Evolutionary conservation across 2,888 invertebrate genomes (phyloP).

Genomic region (Eupithecia exiguata): DNA sequence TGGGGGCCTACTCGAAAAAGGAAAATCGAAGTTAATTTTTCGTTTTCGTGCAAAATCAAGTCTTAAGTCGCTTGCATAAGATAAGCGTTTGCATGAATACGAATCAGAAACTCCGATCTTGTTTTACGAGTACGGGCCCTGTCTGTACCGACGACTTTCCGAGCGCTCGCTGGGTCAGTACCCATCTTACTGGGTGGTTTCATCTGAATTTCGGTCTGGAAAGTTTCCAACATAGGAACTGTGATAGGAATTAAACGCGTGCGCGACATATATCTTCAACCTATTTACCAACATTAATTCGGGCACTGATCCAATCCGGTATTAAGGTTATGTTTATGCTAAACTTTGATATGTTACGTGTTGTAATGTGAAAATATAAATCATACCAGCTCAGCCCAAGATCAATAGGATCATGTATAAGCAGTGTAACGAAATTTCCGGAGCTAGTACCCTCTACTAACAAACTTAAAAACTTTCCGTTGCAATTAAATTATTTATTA

Average conservation of each 20-base stretch:
- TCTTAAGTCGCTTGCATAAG: too few relatives aligned
- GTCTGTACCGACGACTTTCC: too few relatives aligned
- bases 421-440: neutral
- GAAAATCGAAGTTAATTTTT: too few relatives aligned
- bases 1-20: too few relatives aligned
- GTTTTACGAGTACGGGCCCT: too few relatives aligned
- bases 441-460: neutral
- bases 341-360: neutral
- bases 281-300: conserved; percentile 32
- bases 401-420: neutral
- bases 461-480: conserved; percentile 1
- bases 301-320: conserved; percentile 18
- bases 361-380: neutral
- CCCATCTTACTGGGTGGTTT: conserved; percentile 23
- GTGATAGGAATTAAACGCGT: too few relatives aligned
- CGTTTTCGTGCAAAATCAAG: too few relatives aligned
- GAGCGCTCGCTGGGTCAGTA: too few relatives aligned
- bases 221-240: conserved; percentile 49
- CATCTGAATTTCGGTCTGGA: conserved; percentile 49
- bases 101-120: too few relatives aligned
- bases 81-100: too few relatives aligned
- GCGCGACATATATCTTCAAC: conserved; percentile 50
- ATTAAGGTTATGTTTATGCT: neutral
- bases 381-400: too few relatives aligned
- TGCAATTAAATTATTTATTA: neutral